Base-by-base conservation (phyloP, 2,888 invertebrate genomes). In the Caenorhabditis macrosperma region DNA sequence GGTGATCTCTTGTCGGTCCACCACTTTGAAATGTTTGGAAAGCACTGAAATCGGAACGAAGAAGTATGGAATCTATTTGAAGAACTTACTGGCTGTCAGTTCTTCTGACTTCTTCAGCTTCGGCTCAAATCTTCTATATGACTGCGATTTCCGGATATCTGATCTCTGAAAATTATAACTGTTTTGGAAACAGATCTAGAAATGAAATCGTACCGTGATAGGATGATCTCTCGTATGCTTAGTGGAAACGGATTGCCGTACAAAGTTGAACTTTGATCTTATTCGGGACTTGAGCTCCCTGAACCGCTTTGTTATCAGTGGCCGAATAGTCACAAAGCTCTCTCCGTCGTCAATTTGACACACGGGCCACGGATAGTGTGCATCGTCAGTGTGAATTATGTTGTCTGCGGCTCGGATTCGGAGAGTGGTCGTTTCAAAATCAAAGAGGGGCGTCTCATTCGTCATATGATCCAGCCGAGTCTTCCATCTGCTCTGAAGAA, bases 101-200 rank as follows among this genome's bases (percentile, higher is more conserved):
- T 74, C 64, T 5, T 33, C 41, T 0, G 28, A 30, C 35, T 52
- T 64, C 17, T 64, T 48, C n/a, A 74, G 50, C 28, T 35, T 64
- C 4, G 74, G 64, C n/a, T 74, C 64, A 48, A 74, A 74, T n/a
- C 52, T 35, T 33, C 59, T 64, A 59, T 50, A 74, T 0, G 74
- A 57, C 15, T 38, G 54, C 0, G 55, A n/a, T 9, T 57, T 30
- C 0, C 74, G 74, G 41, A 74, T 28, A 15, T 74, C 38, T 4
- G 64, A 64, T 5, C 26, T 54, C 55, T 69, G 41, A n/a, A n/a
- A n/a, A n/a, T n/a, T n/a, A n/a, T n/a, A n/a, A n/a, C n/a, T n/a
- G n/a, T n/a, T n/a, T n/a, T n/a, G n/a, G n/a, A n/a, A n/a, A n/a
- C n/a, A n/a, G n/a, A n/a, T n/a, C n/a, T n/a, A n/a, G 17, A 17